phyloP scores from a whole-genome alignment of 2,113 vertebrate genomes.

The Alaudala cheleensis region DNA sequence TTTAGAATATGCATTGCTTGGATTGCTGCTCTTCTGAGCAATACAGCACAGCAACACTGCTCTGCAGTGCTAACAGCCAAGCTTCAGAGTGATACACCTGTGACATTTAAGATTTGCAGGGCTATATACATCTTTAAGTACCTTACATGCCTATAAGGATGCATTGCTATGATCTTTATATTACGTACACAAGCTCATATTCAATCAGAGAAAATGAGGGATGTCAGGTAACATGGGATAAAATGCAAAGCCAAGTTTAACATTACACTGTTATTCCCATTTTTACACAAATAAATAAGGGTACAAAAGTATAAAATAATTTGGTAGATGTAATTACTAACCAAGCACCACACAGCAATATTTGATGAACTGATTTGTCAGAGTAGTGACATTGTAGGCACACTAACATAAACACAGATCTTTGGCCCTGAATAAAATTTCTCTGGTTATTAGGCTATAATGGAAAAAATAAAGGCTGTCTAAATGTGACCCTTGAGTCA shows the following conservation, averaged over 20 bases:
- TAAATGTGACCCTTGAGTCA: background rate
- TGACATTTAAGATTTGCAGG: background rate
- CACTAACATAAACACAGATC: background rate
- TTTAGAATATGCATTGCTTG: background rate
- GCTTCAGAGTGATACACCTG: background rate
- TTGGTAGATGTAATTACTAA: background rate
- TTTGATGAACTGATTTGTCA: slow-evolving; percentile 11
- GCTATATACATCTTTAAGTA: background rate
- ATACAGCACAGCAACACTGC: background rate
- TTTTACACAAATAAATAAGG: background rate
- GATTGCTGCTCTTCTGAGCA: background rate
- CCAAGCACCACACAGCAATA: background rate
- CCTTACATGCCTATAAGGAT: background rate
- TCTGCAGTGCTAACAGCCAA: background rate
- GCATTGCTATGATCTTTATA: background rate
- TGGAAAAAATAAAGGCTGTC: background rate
- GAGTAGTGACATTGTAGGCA: background rate
- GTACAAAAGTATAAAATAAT: background rate
- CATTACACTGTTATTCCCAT: background rate
- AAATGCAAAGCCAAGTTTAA: slow-evolving; percentile 2
- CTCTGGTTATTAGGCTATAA: slow-evolving; percentile 21
- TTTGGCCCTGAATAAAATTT: background rate
- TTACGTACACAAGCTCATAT: background rate
- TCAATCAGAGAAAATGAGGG: background rate
- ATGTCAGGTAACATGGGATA: background rate